Conservation (phyloP, 2,797 vertebrate species). For the Lemur catta region DNA sequence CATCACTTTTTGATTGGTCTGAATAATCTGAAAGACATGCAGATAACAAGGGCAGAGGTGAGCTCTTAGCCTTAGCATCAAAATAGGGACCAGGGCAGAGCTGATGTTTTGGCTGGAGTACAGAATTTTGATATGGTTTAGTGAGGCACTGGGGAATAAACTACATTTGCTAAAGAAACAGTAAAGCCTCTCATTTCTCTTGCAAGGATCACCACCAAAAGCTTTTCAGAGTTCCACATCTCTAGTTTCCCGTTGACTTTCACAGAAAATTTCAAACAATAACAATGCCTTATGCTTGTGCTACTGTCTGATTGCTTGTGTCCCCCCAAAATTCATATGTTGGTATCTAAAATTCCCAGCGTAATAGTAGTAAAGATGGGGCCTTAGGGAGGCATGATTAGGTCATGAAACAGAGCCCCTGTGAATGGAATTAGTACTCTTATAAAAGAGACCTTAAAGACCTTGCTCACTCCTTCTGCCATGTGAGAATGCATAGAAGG, state of each 20-base stretch:
- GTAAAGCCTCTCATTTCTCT: not conserved
- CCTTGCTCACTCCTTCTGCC: not conserved
- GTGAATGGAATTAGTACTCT: not conserved
- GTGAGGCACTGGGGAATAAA: not conserved
- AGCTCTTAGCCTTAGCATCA: not conserved
- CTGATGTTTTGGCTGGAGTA: not conserved
- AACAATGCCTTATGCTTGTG: not conserved
- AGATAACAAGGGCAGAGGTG: not conserved
- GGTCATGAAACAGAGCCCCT: not conserved
- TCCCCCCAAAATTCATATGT: not conserved
- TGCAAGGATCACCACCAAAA: not conserved
- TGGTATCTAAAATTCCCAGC: not conserved
- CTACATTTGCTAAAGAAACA: not conserved
- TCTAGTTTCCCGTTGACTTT: not conserved
- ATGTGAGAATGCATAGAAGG: not conserved
- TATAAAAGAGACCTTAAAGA: not conserved
- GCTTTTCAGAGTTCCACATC: not conserved
- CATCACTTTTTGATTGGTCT: not conserved
- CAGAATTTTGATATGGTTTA: constrained; percentile 27
- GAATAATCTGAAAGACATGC: not conserved
- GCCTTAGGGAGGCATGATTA: not conserved
- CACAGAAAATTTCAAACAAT: not conserved
- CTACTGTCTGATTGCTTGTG: not conserved
- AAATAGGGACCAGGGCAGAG: not conserved
- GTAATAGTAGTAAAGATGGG: not conserved